Conservation (phyloP, 1,140 invertebrate genomes). For the Atopsyche davidsoni region DNA sequence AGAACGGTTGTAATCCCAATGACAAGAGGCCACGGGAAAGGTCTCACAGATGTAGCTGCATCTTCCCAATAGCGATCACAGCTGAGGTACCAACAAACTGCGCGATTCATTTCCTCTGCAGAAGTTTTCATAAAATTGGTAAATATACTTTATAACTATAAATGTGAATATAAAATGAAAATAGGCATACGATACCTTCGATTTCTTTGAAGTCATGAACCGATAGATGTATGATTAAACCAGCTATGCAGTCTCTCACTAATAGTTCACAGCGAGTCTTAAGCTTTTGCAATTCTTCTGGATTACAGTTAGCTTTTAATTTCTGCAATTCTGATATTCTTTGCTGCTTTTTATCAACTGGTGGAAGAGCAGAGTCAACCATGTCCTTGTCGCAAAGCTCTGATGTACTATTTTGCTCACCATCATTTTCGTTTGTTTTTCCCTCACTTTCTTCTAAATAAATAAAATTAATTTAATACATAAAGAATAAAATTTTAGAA, state of each 20-base stretch:
- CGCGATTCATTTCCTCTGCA: slow-evolving; percentile 77
- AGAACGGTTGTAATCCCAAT: slow-evolving; percentile 69
- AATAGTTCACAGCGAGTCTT: slow-evolving; percentile 62
- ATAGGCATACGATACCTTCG: slow-evolving; percentile 55
- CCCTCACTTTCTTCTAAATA: slow-evolving; percentile 38
- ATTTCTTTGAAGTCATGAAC: slow-evolving; percentile 78
- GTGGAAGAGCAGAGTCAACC: slow-evolving; percentile 63
- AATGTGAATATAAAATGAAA: not conserved
- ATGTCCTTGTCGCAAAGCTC: slow-evolving; percentile 56
- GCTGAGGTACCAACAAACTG: slow-evolving; percentile 85
- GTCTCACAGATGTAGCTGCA: slow-evolving; percentile 63
- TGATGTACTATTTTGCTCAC: slow-evolving; percentile 45
- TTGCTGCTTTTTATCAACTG: slow-evolving; percentile 55
- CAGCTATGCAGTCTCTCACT: slow-evolving; percentile 64
- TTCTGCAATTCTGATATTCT: slow-evolving; percentile 63
- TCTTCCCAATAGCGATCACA: slow-evolving; percentile 90
- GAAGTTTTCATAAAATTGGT: too few species aligned
- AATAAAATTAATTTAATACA: too few species aligned
- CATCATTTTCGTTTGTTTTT: slow-evolving; percentile 37
- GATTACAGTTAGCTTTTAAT: slow-evolving; percentile 73
- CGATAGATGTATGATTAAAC: slow-evolving; percentile 69
- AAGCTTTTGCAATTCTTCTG: slow-evolving; percentile 69
- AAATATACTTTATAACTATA: too few species aligned
- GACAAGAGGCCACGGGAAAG: slow-evolving; percentile 73
- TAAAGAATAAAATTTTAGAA: not conserved